phyloP scores from a whole-genome alignment of 1,140 invertebrate species.

The Bathynomus jamesi region DNA sequence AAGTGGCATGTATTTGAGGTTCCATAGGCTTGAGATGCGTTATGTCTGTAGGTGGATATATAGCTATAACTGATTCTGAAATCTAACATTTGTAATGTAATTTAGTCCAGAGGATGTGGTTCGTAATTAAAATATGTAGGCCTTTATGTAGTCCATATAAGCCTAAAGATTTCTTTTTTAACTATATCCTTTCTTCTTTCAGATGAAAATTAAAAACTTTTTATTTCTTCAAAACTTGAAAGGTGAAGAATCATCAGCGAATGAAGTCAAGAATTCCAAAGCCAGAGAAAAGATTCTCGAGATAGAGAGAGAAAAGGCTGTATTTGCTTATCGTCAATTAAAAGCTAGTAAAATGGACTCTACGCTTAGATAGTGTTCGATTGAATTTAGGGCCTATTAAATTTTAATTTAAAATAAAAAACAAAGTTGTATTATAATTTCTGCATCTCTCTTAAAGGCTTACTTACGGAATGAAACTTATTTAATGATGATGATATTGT shows the following conservation, averaged over 20 bases:
- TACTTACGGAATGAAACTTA: too few species aligned
- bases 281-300: background rate
- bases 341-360: background rate
- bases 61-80: background rate
- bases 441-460: too few species aligned
- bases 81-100: background rate
- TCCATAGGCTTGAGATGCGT: background rate
- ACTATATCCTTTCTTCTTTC: background rate
- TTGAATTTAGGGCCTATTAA: too few species aligned
- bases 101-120: too few species aligned
- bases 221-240: background rate
- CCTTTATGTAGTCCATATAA: too few species aligned
- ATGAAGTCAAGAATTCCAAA: background rate
- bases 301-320: background rate
- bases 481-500: too few species aligned
- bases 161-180: background rate
- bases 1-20: background rate
- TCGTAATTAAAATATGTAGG: too few species aligned
- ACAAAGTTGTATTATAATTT: too few species aligned
- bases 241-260: background rate
- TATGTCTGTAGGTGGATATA: background rate
- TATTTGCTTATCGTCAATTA: background rate
- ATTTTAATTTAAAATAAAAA: too few species aligned
- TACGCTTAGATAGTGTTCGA: too few species aligned
- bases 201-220: background rate